Conservation (phyloP, 2,113 vertebrate genomes). For the Shinisaurus crocodilurus region DNA sequence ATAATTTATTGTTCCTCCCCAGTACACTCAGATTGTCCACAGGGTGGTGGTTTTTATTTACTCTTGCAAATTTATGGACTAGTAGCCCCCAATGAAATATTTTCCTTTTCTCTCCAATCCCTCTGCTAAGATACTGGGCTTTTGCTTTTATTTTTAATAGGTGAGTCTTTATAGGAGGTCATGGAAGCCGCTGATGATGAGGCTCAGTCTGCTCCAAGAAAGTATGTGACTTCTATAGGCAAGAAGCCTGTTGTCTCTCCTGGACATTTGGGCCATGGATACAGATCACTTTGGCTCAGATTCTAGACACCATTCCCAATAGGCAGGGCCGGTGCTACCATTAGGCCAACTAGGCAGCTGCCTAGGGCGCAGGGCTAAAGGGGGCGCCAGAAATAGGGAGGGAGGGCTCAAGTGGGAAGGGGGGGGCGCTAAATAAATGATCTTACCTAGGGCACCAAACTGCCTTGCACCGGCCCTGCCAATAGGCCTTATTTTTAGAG, state of each 20-base stretch:
- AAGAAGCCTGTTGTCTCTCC: neutral
- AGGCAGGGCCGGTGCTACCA: too few relatives aligned
- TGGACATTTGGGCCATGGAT: neutral
- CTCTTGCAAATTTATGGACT: conserved; percentile 26
- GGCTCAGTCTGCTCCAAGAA: neutral
- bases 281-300: neutral
- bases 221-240: neutral
- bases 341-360: too few relatives aligned
- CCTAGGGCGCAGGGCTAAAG: too few relatives aligned
- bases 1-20: conserved; percentile 32
- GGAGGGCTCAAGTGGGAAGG: too few relatives aligned
- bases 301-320: neutral
- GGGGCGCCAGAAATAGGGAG: too few relatives aligned
- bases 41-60: conserved; percentile 34
- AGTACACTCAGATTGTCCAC: conserved; percentile 15
- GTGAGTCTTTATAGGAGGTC: conserved; percentile 5
- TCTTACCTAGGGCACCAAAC: too few relatives aligned
- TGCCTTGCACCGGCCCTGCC: too few relatives aligned
- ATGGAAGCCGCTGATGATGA: neutral
- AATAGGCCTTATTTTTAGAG: neutral
- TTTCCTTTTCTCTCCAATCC: neutral
- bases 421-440: too few relatives aligned
- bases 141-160: conserved; percentile 20
- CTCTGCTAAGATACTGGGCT: neutral
- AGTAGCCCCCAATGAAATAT: conserved; percentile 9